phyloP scores from a whole-genome alignment of 2,888 invertebrate genomes.

The Hirtodrosophila trivittata region DNA sequence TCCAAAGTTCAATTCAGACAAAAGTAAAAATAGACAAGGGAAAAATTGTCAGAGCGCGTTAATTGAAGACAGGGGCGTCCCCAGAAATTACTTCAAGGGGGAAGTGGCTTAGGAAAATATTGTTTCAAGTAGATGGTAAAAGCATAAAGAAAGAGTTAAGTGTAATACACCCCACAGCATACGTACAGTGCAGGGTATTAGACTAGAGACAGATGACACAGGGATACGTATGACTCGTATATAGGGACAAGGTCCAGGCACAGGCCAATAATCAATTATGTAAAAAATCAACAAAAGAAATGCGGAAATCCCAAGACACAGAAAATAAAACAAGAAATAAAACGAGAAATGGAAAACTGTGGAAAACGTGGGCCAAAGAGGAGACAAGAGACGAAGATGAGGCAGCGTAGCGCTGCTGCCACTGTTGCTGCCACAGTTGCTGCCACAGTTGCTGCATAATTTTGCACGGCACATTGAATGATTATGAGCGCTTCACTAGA shows the following conservation, averaged over 20 bases:
- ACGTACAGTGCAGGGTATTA: slow-evolving; percentile 8
- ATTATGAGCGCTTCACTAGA: slow-evolving; percentile 62
- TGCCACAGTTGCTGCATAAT: slow-evolving; percentile 56
- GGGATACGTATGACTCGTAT: too few species aligned
- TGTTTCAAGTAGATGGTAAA: too few species aligned
- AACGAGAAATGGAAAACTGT: slow-evolving; percentile 33
- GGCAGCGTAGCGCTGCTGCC: not conserved
- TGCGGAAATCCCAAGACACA: slow-evolving; percentile 57
- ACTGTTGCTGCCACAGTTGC: slow-evolving; percentile 8
- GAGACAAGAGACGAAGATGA: not conserved
- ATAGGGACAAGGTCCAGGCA: slow-evolving; percentile 25
- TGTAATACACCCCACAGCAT: too few species aligned
- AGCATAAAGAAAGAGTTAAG: too few species aligned
- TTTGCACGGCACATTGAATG: slow-evolving; percentile 73
- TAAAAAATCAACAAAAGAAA: slow-evolving; percentile 48
- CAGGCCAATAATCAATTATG: slow-evolving; percentile 67
- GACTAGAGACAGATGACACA: slow-evolving; percentile 3
- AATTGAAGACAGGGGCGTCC: slow-evolving; percentile 1
- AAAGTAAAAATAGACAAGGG: slow-evolving; percentile 23
- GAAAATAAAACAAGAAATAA: slow-evolving; percentile 58
- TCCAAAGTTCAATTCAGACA: slow-evolving; percentile 51
- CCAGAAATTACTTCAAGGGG: not conserved
- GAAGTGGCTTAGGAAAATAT: too few species aligned
- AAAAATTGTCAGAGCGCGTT: slow-evolving; percentile 9
- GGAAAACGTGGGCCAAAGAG: not conserved